Conservation (phyloP, 2,888 invertebrate genomes). For the Caenorhabditis virilis region DNA sequence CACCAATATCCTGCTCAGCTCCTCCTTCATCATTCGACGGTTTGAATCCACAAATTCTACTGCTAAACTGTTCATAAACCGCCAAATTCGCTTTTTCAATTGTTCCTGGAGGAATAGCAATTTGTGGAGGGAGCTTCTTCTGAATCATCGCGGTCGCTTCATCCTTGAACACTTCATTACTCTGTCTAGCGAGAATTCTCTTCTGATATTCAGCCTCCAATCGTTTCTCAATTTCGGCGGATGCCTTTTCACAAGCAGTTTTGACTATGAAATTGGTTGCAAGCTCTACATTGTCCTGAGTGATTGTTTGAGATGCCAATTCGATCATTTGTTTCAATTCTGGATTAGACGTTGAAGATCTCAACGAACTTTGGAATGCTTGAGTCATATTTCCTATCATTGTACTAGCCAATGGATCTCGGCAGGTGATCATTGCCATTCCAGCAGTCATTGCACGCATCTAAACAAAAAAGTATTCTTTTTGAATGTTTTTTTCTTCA, state of each 20-base stretch:
- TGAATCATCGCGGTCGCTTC: conserved; percentile 74
- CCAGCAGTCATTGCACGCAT: conserved; percentile 92
- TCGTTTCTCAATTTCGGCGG: conserved; percentile 89
- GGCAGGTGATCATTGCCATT: conserved; percentile 97
- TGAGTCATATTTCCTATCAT: conserved; percentile 84
- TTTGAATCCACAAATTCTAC: conserved; percentile 65
- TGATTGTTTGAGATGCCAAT: conserved; percentile 83
- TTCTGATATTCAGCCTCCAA: conserved; percentile 74
- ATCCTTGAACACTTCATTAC: conserved; percentile 89
- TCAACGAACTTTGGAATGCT: conserved; percentile 49
- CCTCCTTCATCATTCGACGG: conserved; percentile 12
- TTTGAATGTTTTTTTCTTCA: background rate
- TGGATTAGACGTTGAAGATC: conserved; percentile 19
- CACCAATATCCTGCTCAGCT: background rate
- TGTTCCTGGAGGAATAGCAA: conserved; percentile 70
- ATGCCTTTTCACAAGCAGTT: conserved; percentile 73
- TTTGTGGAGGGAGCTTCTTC: conserved; percentile 27
- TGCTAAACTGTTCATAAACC: conserved; percentile 90
- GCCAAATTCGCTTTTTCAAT: conserved; percentile 83
- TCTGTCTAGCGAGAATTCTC: conserved; percentile 80
- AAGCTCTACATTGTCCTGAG: conserved; percentile 92
- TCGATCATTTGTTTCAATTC: conserved; percentile 81
- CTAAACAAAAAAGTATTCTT: conserved; percentile 70
- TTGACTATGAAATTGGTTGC: conserved; percentile 98
- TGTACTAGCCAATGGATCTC: conserved; percentile 87